Conservation (phyloP, 1,140 invertebrate species). For the Drosophila baimaii region DNA sequence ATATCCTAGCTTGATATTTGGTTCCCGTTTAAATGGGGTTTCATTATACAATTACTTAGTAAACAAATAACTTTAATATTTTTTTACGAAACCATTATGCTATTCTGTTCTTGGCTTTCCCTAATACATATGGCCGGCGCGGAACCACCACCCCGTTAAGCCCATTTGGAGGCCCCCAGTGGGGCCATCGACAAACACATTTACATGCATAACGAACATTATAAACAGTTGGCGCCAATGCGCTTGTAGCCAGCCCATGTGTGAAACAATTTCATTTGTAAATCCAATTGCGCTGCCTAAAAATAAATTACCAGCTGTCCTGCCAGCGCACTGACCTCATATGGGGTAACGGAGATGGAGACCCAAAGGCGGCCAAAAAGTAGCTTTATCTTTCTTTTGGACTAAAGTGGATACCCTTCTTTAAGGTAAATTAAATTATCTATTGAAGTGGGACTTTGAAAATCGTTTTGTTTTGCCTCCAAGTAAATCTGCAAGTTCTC, state of each 20-base stretch:
- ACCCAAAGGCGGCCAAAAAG: constrained; percentile 1
- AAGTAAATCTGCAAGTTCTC: too few species aligned
- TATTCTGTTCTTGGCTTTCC: not conserved
- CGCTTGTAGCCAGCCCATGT: constrained; percentile 8
- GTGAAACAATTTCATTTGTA: constrained; percentile 49
- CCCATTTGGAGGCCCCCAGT: constrained; percentile 32
- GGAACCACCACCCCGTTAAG: constrained; percentile 22
- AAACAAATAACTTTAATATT: not conserved
- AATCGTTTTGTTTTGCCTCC: too few species aligned
- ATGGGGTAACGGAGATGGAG: constrained; percentile 17
- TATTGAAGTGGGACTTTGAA: too few species aligned
- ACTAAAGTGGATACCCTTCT: constrained; percentile 2
- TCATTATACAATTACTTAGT: too few species aligned
- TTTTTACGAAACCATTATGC: not conserved
- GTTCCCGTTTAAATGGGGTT: not conserved
- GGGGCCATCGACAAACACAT: constrained; percentile 32
- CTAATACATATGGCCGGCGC: not conserved
- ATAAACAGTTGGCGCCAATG: constrained; percentile 39
- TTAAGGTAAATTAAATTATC: too few species aligned
- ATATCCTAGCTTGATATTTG: not conserved
- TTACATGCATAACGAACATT: constrained; percentile 19
- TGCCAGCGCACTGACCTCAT: constrained; percentile 57
- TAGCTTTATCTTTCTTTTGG: too few species aligned
- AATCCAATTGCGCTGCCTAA: constrained; percentile 63
- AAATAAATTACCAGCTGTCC: constrained; percentile 61